These are phyloP conservation scores for Eristalis arbustorum DNA, from an alignment of 2,888 invertebrate species.

Conservation along the genomic window DNA sequence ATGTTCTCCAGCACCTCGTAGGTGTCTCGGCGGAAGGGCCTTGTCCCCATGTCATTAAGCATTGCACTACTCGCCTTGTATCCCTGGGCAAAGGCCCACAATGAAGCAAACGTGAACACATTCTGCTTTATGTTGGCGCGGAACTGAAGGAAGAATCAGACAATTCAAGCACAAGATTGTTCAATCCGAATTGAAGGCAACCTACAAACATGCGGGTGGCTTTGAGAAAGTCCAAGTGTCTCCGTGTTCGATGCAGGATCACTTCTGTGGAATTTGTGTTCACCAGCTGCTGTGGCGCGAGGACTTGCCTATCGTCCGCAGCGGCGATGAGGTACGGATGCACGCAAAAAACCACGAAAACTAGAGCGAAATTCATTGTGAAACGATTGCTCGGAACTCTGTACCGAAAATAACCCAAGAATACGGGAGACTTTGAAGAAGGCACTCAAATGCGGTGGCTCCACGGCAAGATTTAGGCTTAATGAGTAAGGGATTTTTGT, in stretches of 20 bases:
- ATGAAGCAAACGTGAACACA: slow-evolving; percentile 83
- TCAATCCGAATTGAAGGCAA: neutral
- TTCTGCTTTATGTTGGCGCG: slow-evolving; percentile 87
- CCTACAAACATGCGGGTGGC: slow-evolving; percentile 74
- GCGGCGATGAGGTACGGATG: neutral
- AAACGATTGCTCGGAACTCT: neutral
- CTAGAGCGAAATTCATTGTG: neutral
- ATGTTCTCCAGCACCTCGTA: slow-evolving; percentile 82
- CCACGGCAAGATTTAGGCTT: neutral
- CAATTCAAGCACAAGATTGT: neutral
- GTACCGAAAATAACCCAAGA: neutral
- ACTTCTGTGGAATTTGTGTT: neutral
- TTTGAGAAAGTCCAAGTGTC: slow-evolving; percentile 74
- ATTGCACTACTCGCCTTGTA: slow-evolving; percentile 85
- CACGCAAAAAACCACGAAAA: neutral
- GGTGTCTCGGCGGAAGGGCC: slow-evolving; percentile 83
- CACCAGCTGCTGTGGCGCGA: neutral
- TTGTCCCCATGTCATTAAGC: slow-evolving; percentile 77
- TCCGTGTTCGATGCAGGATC: slow-evolving; percentile 60
- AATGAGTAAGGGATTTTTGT: neutral
- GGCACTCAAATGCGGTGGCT: neutral
- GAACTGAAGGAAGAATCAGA: slow-evolving; percentile 80
- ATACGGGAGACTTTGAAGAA: neutral
- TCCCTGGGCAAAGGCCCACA: slow-evolving; percentile 86
- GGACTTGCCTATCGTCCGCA: neutral